Conservation (phyloP, 2,797 vertebrate species). For the Chanos chanos region DNA sequence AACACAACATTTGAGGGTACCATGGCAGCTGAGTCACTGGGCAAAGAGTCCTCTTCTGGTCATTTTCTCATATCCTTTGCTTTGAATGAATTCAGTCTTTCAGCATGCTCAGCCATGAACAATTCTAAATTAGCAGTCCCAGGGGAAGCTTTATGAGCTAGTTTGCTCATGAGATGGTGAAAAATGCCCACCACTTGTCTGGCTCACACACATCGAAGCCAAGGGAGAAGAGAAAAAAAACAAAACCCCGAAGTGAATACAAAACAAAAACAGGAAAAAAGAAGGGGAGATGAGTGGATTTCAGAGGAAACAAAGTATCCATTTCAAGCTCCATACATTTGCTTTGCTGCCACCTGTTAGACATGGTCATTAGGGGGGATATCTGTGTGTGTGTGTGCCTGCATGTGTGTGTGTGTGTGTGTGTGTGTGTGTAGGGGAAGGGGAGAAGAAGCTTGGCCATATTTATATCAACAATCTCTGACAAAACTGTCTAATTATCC, state of each 20-base stretch:
- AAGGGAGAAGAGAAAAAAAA: slow-evolving; percentile 32
- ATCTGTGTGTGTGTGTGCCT: slow-evolving; percentile 57
- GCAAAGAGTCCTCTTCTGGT: too few relatives aligned
- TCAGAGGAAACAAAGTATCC: slow-evolving; percentile 89
- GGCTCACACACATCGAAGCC: slow-evolving; percentile 22
- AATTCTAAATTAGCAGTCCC: slow-evolving; percentile 43
- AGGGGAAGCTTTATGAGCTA: slow-evolving; percentile 61
- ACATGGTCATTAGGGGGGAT: slow-evolving; percentile 88
- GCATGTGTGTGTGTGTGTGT: slow-evolving; percentile 6
- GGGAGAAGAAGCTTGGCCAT: slow-evolving; percentile 86
- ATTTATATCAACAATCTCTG: slow-evolving; percentile 96
- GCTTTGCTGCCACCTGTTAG: slow-evolving; percentile 96
- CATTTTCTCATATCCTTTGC: too few relatives aligned
- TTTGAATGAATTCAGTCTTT: neutral
- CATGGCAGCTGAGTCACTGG: too few relatives aligned
- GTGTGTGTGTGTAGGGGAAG: slow-evolving; percentile 12
- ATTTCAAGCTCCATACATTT: slow-evolving; percentile 87
- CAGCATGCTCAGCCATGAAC: slow-evolving; percentile 40
- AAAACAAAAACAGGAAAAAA: slow-evolving; percentile 52
- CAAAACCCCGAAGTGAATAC: slow-evolving; percentile 61
- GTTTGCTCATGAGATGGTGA: slow-evolving; percentile 71
- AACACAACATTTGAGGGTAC: too few relatives aligned
- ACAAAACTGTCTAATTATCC: slow-evolving; percentile 97
- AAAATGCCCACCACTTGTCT: slow-evolving; percentile 64
- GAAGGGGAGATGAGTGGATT: slow-evolving; percentile 37